Evolutionary conservation across 2,888 invertebrate species (phyloP).

Genomic region (Xanthia icteritia): DNA sequence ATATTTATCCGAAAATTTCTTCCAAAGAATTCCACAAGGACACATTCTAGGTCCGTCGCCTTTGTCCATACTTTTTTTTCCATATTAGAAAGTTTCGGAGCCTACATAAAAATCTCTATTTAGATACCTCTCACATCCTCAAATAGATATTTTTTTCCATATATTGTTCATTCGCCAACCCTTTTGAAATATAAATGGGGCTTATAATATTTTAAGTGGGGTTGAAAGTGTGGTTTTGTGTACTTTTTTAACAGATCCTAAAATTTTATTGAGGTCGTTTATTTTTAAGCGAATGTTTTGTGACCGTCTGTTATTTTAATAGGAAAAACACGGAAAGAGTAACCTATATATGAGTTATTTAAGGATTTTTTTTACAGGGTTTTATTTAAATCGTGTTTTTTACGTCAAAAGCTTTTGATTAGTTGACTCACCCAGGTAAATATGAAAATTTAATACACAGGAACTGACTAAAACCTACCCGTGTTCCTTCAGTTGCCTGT

Average conservation of each 20-base stretch:
- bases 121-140: constrained; percentile 7
- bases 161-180: constrained; percentile 34
- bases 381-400: neutral
- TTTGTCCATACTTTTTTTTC: neutral
- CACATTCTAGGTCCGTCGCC: neutral
- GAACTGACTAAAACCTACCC: no score
- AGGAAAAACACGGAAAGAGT: neutral
- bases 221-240: constrained; percentile 33
- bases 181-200: constrained; percentile 58
- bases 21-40: constrained; percentile 1
- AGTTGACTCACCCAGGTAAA: neutral
- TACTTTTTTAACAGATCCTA: constrained; percentile 13
- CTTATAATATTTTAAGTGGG: constrained; percentile 54
- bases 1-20: neutral
- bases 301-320: constrained; percentile 20
- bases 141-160: constrained; percentile 42
- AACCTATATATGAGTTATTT: neutral
- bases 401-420: neutral
- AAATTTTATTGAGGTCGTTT: constrained; percentile 10
- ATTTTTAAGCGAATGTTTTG: constrained; percentile 35
- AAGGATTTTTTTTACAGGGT: neutral
- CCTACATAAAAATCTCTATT: constrained; percentile 20
- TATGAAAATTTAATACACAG: no score
- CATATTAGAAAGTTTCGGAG: neutral
- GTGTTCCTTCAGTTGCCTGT: no score